Base-by-base conservation (phyloP, 2,888 invertebrate species). In the Apantesis nais region DNA sequence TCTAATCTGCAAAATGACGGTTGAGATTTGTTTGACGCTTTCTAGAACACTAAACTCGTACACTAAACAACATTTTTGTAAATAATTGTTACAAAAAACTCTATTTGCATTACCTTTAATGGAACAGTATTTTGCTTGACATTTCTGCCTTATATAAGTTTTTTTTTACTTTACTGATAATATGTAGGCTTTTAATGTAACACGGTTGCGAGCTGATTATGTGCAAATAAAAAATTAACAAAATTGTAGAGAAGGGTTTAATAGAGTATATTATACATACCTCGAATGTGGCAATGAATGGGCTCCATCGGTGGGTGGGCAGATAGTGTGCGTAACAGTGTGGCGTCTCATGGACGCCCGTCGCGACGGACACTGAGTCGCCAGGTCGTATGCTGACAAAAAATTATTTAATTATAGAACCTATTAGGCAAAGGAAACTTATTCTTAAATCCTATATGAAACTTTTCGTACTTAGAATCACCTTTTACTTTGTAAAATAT, bases 291-390 rank as follows among this genome's bases (percentile, higher is more conserved):
- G 97, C 81, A 97, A 95, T 37, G 97, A 97, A 71, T 96, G 95
- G 8, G 95, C 96, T 74, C 96, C 96, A 68, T 95, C 95, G 85
- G 90, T 89, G 85, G 93, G 90, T 74, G 90, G 88, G 76, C 90
- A 90, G 67, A 81, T 88, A 83, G 95, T 78, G 94, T 96, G 92
- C 90, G 96, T 96, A 79, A 96, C 97, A 29, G 96, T 97, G 91
- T 97, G 98, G 71, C 96, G 96, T 68, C 96, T 95, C 93, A 96
- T 95, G 39, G 96, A 96, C 63, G 96, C 96, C 69, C 97, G 96
- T 71, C 97, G 95, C 62, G 97, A 96, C 71, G 97, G 97, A 86
- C 97, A 97, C 87, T 97, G 97, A 63, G 97, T 97, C 74, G 98
- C 98, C 90, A 98, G 92, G 92, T 98, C 98, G 88, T 98, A 98